Percentiles rank a stretch among this genome's conserved stretches.
Conservation (phyloP, 2,113 vertebrate genomes). For the Myxocyprinus asiaticus region DNA sequence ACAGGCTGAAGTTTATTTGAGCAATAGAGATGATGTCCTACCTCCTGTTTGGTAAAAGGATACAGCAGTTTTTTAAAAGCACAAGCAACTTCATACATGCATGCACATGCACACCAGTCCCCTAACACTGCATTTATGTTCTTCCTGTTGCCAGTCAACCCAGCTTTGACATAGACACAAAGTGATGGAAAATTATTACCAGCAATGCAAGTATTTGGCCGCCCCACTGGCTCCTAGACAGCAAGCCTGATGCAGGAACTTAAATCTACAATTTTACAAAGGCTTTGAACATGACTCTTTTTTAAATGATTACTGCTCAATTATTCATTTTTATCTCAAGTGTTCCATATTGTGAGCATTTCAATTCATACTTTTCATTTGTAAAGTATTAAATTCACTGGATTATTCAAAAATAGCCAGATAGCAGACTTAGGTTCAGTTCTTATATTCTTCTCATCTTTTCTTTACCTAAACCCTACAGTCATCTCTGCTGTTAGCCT, state of each 20-base stretch:
- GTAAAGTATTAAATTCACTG: too few relatives aligned
- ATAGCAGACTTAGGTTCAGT: not conserved
- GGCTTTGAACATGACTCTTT: too few relatives aligned
- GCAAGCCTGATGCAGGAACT: too few relatives aligned
- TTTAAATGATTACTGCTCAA: too few relatives aligned
- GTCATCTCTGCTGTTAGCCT: not conserved
- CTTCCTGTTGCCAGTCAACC: not conserved
- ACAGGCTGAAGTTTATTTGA: conserved; percentile 17
- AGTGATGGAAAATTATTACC: conserved; percentile 44
- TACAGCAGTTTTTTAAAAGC: not conserved
- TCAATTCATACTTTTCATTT: too few relatives aligned
- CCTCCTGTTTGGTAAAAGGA: conserved; percentile 14
- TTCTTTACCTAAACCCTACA: not conserved
- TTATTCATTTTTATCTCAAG: too few relatives aligned
- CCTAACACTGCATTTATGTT: not conserved
- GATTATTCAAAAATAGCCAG: not conserved
- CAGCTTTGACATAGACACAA: conserved; percentile 18
- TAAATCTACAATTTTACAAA: too few relatives aligned
- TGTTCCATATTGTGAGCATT: too few relatives aligned
- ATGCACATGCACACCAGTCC: not conserved
- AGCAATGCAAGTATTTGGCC: not conserved
- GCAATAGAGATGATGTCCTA: conserved; percentile 28
- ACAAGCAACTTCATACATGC: not conserved
- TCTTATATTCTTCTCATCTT: not conserved
- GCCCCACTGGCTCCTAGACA: too few relatives aligned